A percentile compares a stretch with the other conserved stretches of the same genome.
phyloP scores from a whole-genome alignment of 2,113 vertebrate species.

The Hippolais icterina region DNA sequence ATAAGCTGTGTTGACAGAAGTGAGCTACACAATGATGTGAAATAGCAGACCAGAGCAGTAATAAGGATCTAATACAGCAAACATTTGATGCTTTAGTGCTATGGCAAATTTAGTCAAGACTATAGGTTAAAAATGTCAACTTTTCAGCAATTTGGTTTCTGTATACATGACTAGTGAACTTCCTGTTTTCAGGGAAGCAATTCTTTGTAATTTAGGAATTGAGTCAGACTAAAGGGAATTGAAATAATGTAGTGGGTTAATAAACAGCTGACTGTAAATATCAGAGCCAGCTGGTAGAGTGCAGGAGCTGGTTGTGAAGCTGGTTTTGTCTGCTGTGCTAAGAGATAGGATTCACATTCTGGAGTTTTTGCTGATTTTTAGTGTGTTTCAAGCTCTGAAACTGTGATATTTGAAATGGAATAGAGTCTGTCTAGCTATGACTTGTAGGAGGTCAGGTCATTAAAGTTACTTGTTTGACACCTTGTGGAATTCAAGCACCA shows the following conservation, averaged over 20 bases:
- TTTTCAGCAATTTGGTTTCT: conserved; percentile 23
- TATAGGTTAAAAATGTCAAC: neutral
- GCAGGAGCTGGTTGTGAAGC: neutral
- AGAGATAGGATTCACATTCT: neutral
- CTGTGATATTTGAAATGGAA: neutral
- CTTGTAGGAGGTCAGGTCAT: neutral
- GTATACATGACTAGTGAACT: conserved; percentile 4
- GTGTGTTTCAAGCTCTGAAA: neutral
- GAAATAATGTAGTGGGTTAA: neutral
- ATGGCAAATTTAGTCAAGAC: neutral
- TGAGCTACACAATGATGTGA: neutral
- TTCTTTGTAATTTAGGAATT: conserved; percentile 38
- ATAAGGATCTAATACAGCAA: neutral
- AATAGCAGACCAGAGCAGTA: neutral
- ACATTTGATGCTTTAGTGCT: neutral
- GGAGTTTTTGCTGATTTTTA: neutral
- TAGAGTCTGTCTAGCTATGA: neutral
- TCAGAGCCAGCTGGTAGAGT: neutral
- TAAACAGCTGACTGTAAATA: neutral
- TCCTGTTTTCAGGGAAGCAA: conserved; percentile 40
- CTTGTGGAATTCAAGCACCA: neutral
- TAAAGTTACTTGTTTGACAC: neutral
- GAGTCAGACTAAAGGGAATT: conserved; percentile 40
- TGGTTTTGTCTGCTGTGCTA: neutral
- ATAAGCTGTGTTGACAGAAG: neutral